Conservation (phyloP, 2,113 vertebrate genomes). For the Embiotoca jacksoni region DNA sequence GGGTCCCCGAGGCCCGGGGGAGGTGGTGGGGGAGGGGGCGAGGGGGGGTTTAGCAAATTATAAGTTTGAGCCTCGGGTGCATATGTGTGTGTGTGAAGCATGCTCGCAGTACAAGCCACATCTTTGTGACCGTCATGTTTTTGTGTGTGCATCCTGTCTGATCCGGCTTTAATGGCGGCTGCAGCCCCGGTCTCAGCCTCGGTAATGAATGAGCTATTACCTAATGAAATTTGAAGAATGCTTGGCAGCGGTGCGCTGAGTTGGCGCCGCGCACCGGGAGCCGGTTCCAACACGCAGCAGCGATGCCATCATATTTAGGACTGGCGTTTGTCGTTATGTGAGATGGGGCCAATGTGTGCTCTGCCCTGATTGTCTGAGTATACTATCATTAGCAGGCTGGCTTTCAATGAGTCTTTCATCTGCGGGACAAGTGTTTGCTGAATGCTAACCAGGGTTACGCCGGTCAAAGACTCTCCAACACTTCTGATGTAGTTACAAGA, state of each 20-base stretch:
- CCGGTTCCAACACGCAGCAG: conserved; percentile 65
- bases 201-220: conserved; percentile 82
- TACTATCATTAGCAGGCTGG: conserved; percentile 67
- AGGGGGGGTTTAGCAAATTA: conserved; percentile 50
- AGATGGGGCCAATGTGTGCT: conserved; percentile 66
- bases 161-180: conserved; percentile 71
- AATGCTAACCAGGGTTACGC: conserved; percentile 43
- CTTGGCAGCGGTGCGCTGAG: conserved; percentile 68
- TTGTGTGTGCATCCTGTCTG: conserved; percentile 40
- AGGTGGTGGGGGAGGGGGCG: not conserved
- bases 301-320: conserved; percentile 73
- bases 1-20: conserved; percentile 53
- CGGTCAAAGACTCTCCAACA: conserved; percentile 42
- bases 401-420: conserved; percentile 61
- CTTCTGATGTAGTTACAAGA: conserved; percentile 35
- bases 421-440: conserved; percentile 50
- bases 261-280: conserved; percentile 61
- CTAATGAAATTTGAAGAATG: conserved; percentile 82
- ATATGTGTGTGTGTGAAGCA: conserved; percentile 11
- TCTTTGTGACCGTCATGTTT: conserved; percentile 33
- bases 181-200: conserved; percentile 57
- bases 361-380: conserved; percentile 71
- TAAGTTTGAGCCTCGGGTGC: conserved; percentile 43
- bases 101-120: conserved; percentile 16
- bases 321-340: conserved; percentile 58